Evolutionary conservation across 2,113 vertebrate species (phyloP).

Genomic region (Proteles cristata): DNA sequence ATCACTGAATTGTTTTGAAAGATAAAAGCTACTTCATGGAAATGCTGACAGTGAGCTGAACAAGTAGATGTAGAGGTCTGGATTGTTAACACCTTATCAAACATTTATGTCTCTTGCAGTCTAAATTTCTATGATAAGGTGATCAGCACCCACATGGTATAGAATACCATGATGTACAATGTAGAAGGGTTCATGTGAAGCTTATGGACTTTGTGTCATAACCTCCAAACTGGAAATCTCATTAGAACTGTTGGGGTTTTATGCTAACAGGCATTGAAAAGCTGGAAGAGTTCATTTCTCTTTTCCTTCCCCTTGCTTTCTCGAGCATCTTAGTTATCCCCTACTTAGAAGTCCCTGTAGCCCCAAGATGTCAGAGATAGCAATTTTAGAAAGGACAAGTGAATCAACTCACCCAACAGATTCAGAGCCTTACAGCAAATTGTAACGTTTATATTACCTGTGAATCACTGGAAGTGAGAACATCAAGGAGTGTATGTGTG

Average conservation of each 20-base stretch:
- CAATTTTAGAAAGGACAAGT: neutral
- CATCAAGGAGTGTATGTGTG: neutral
- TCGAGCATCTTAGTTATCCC: neutral
- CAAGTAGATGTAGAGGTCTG: neutral
- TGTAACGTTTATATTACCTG: neutral
- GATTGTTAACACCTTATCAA: neutral
- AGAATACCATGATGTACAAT: neutral
- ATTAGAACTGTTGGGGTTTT: neutral
- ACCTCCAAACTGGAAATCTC: neutral
- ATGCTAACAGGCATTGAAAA: neutral
- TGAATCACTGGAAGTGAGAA: neutral
- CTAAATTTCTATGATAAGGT: neutral
- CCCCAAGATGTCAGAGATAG: neutral
- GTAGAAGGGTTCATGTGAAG: neutral
- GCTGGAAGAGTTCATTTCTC: neutral
- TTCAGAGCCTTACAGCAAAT: neutral
- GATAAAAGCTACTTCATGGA: neutral
- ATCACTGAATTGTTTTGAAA: neutral
- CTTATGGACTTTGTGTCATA: neutral
- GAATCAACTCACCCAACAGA: neutral
- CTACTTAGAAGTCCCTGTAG: neutral
- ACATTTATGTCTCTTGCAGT: neutral
- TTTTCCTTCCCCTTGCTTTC: neutral
- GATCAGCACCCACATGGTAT: neutral
- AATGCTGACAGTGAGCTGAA: neutral